Evolutionary conservation across 2,888 invertebrate species (phyloP).

Genomic region (Polyommatus iphigenia): DNA sequence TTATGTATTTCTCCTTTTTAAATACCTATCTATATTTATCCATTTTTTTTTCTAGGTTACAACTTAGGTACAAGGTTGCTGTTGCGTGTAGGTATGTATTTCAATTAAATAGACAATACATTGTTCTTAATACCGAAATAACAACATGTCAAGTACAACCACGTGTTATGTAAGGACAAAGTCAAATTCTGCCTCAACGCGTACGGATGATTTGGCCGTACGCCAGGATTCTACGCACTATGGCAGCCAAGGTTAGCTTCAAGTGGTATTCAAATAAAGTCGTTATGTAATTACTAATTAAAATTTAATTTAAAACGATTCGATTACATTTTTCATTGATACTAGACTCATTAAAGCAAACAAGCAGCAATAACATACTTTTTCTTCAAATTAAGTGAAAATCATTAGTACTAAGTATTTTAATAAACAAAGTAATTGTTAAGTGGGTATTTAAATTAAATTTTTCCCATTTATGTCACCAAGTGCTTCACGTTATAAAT

Average conservation of each 20-base stretch:
- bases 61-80: not conserved
- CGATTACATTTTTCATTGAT: not conserved
- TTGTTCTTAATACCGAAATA: constrained; percentile 30
- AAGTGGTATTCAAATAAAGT: constrained; percentile 49
- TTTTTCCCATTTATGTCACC: not conserved
- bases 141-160: constrained; percentile 51
- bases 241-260: constrained; percentile 49
- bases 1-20: not conserved
- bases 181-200: constrained; percentile 48
- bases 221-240: constrained; percentile 56
- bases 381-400: not conserved
- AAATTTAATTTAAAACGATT: not conserved
- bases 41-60: not conserved
- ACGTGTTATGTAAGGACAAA: constrained; percentile 53
- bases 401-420: not conserved
- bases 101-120: not conserved
- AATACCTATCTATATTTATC: not conserved
- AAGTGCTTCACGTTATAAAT: not conserved
- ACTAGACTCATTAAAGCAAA: not conserved
- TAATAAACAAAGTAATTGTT: not conserved
- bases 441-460: not conserved
- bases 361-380: not conserved
- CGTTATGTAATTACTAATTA: constrained; percentile 35
- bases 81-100: not conserved
- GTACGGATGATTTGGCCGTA: constrained; percentile 47